Evolutionary conservation across 2,888 invertebrate genomes (phyloP).

Genomic region (Labia minor): DNA sequence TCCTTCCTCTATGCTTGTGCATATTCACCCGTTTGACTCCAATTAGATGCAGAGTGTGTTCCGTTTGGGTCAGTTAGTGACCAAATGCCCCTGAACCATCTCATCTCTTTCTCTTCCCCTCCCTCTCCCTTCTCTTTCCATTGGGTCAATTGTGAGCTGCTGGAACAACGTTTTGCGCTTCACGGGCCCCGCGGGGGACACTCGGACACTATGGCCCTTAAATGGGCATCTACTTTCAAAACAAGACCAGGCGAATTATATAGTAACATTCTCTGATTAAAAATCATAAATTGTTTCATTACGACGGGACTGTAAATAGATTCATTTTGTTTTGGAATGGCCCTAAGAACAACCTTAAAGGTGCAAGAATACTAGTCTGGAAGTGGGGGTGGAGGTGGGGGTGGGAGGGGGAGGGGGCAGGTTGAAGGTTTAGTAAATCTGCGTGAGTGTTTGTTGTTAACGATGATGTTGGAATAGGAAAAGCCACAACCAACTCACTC

Average conservation of each 20-base stretch:
- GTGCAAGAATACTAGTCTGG: no score
- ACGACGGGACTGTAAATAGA: not conserved
- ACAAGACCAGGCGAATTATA: not conserved
- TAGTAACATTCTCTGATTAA: not conserved
- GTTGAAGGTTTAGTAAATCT: no score
- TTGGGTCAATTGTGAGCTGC: not conserved
- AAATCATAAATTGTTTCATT: slow-evolving; percentile 7
- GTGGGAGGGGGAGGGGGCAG: no score
- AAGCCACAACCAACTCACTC: no score
- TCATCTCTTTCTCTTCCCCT: not conserved
- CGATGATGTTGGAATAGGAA: no score
- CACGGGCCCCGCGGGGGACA: slow-evolving; percentile 13
- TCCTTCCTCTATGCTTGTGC: no score
- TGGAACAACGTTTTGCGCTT: slow-evolving; percentile 2
- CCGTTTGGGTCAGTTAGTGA: slow-evolving; percentile 13
- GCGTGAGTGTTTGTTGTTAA: no score
- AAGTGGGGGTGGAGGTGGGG: no score
- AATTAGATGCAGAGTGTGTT: slow-evolving; percentile 1
- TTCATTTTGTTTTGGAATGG: not conserved
- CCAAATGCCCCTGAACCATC: not conserved
- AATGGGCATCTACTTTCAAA: not conserved
- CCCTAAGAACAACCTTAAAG: no score
- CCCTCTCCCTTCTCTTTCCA: no score
- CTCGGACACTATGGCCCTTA: not conserved
- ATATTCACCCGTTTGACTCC: not conserved